Evolutionary conservation across 1,140 invertebrate genomes (phyloP), one percentile per base, ranked within the genome.

Genomic region (Bursaphelenchus mucronatus): DNA sequence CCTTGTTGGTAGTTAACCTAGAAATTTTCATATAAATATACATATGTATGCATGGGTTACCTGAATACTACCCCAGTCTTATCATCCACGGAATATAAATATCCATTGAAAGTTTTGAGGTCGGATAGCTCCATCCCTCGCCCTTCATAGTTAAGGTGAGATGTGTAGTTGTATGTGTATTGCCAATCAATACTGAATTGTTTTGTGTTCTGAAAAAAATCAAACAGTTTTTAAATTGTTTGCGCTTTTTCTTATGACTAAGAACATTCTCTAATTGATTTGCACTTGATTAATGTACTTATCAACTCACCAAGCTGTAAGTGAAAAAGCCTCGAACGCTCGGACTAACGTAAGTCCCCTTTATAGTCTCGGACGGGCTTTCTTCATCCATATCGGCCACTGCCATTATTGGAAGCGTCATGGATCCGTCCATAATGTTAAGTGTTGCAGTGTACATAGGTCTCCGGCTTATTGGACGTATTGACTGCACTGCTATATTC

Each of bases 61-160:
- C 61, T 21, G 57, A 63, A 97, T 43, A 97, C 85, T 76, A 96
- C 86, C 21, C 94, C 94, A 21, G 94, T 97, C 69, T 93, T 85
- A 83, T 98, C 94, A 85, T 97, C 94, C 81, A 95, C 89, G 15
- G 89, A 89, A 17, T 91, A 86, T 4, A 97, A 80, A 82, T 87
- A 88, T 7, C 93, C 93, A 85, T 97, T 89, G 82, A 92, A 98
- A 0, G 90, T 88, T 58, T 94, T 87, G 52, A 98, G 83, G 78
- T 98, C 95, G 0, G 94, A 97, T 0, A 97, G 83, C 83, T 98
- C 95, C 93, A 97, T 96, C 4, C 92, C 92, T 76, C 94, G 85
- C 43, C 90, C 90, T 19, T 58, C 40, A 39, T 66, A 67, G 54
- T 63, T 63, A 13, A 63, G 30, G 9, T 8, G 59, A 19, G 55